Conservation (phyloP, 2,888 invertebrate genomes). For the Drosophila nr. perissopoda region DNA sequence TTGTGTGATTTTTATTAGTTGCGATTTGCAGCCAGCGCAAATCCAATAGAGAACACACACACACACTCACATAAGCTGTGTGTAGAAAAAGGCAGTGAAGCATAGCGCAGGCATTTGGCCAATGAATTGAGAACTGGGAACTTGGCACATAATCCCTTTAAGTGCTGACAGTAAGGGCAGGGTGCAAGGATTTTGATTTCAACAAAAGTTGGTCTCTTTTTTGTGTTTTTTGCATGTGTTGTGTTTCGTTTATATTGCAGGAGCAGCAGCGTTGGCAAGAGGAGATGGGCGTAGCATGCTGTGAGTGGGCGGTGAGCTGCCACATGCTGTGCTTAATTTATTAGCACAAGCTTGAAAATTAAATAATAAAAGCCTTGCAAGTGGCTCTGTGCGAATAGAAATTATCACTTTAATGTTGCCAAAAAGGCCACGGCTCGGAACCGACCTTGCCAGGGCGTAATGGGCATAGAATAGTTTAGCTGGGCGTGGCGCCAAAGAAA, state of each 20-base stretch:
- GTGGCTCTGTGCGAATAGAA: conserved; percentile 68
- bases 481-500: conserved; percentile 59
- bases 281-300: conserved; percentile 39
- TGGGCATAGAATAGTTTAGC: conserved; percentile 29
- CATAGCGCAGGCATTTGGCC: conserved; percentile 54
- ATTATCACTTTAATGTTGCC: conserved; percentile 79
- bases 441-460: not conserved
- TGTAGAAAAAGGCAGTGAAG: conserved; percentile 24
- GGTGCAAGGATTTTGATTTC: conserved; percentile 45
- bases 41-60: conserved; percentile 46
- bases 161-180: conserved; percentile 34
- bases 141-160: conserved; percentile 72
- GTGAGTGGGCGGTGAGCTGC: conserved; percentile 47
- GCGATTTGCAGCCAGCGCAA: conserved; percentile 66
- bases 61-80: conserved; percentile 13
- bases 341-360: conserved; percentile 71
- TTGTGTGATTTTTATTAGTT: conserved; percentile 71
- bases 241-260: conserved; percentile 47
- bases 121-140: conserved; percentile 36
- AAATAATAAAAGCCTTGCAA: conserved; percentile 78
- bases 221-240: conserved; percentile 63
- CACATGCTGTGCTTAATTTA: conserved; percentile 72
- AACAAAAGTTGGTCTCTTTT: conserved; percentile 50
- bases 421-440: conserved; percentile 72
- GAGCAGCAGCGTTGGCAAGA: conserved; percentile 6